Evolutionary conservation across 2,888 invertebrate genomes (phyloP).

Genomic region (Eupithecia subfuscata): DNA sequence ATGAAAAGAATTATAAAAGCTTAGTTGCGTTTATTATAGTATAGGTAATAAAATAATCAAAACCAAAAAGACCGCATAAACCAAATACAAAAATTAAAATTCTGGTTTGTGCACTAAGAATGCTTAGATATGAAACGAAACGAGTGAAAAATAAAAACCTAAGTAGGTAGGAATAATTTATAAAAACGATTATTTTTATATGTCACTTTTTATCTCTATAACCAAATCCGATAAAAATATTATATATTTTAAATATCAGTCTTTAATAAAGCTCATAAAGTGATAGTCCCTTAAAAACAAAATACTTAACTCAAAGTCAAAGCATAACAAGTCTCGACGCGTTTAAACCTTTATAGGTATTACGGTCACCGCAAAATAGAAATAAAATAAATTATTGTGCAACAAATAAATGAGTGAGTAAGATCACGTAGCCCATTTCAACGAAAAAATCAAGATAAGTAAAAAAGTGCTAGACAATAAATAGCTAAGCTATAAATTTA

Average conservation of each 20-base stretch:
- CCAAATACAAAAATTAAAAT: neutral
- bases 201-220: neutral
- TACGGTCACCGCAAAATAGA: constrained; percentile 28
- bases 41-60: neutral
- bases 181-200: neutral
- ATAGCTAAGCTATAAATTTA: constrained; percentile 41
- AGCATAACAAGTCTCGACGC: constrained; percentile 36
- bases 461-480: constrained; percentile 38
- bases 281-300: constrained; percentile 12
- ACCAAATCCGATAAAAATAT: neutral
- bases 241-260: no score
- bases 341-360: constrained; percentile 28
- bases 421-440: constrained; percentile 42
- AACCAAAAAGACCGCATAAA: neutral
- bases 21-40: neutral
- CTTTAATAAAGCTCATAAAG: neutral
- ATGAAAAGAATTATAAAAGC: neutral
- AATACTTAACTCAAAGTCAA: constrained; percentile 21
- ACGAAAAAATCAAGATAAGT: constrained; percentile 33
- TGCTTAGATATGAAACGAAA: neutral
- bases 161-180: neutral
- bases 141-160: neutral
- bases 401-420: constrained; percentile 36
- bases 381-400: constrained; percentile 40
- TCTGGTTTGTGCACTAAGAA: neutral